Evolutionary conservation across 2,888 invertebrate genomes (phyloP), one percentile per base, ranked within the genome.

Genomic region (Tenodera sinensis): DNA sequence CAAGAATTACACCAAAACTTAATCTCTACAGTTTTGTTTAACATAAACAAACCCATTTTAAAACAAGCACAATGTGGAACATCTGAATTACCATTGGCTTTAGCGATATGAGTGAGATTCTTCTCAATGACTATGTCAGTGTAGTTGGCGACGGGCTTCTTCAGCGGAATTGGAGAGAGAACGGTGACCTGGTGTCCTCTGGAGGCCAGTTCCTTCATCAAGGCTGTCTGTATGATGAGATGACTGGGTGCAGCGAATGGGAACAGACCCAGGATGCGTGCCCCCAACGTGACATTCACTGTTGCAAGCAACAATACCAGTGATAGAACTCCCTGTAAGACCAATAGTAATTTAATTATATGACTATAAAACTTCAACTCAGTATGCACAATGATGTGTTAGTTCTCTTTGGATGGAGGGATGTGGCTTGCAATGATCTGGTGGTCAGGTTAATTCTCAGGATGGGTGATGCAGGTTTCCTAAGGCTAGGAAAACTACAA

Each of bases 191-290:
- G 71, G 71, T 91, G 91, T 14, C 91, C 91, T 15, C 90, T 85
- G 28, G 84, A 47, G 3, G 90, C 90, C 42, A 91, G 89, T 71
- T 90, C 91, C 85, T 81, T 27, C 87, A 89, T 85, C 81, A 90
- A 84, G 28, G 83, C 42, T 14, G 84, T 89, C 83, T 94, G 94
- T 93, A 94, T 94, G 89, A 94, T 94, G 91, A 94, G 93, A 92
- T 95, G 94, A 92, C 95, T 95, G 91, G 93, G 93, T 84, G 94
- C 94, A 92, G 94, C 94, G 85, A 94, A 94, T 30, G 94, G 94
- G 91, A 94, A 92, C 84, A 94, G 93, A 90, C 93, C 94, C 82
- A 94, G 93, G 81, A 94, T 91, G 28, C 93, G 93, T 71, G 94
- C 94, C 54, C 91, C n/a, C 91, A 92, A 1, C 81, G 87, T 47